Evolutionary conservation across 2,888 invertebrate species (phyloP), one percentile per base, ranked within the genome.

Genomic region (Cartodere bifasciata): DNA sequence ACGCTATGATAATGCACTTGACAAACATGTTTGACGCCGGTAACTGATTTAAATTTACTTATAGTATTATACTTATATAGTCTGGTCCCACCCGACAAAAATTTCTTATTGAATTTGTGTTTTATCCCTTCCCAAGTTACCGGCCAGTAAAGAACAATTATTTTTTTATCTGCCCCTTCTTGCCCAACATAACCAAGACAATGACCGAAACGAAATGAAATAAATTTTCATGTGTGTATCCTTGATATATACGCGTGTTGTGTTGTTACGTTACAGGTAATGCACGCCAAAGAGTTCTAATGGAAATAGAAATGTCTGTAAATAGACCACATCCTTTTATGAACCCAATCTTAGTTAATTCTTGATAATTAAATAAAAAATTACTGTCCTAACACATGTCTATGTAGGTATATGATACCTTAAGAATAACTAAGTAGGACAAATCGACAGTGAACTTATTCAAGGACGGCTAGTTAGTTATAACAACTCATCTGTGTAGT

Each of bases 1-100:
- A 65, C 56, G 68, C 60, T 51, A 69, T 54, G 46, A 72, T 51
- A 50, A 72, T 60, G 58, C 69, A 72, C 60, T 70, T 66, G 49
- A 58, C 53, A 53, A 68, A 67, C 71, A 72, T 72, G 46, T 45
- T 49, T 31, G 29, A n/a, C n/a, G n/a, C n/a, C n/a, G 39, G 34
- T 50, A 50, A 58, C 58, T 60, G 58, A 56, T 55, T 56, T 46
- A 47, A 46, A 53, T 56, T 55, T 52, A 56, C 54, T 56, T 58
- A 47, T 54, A 56, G 52, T 55, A 52, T 49, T 43, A 43, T 44
- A 45, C 52, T 50, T 56, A 49, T 56, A 56, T 56, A 55, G 48
- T 34, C 37, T 34, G 47, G 48, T 50, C 53, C 54, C 53, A 48
- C 53, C 52, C 46, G 42, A 44, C 6, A 23, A 44, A 46, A 45